These are phyloP conservation scores for Tringa solitaria DNA, from an alignment of 2,113 vertebrate genomes.

Conservation along the genomic window DNA sequence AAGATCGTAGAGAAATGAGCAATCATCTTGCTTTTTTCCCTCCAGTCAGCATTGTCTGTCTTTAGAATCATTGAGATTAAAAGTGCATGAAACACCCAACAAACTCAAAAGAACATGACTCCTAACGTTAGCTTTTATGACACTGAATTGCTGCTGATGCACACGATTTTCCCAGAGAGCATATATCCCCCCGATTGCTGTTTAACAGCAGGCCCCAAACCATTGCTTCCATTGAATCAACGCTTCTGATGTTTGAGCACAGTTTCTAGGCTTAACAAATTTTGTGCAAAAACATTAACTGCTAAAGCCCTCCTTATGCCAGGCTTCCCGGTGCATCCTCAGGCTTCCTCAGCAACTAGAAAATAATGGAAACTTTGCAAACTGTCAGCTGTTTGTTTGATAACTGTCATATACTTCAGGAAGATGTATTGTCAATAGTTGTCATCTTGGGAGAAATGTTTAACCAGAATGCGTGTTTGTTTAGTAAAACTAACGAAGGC, in stretches of 20 bases:
- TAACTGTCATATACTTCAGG: neutral
- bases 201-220: neutral
- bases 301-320: neutral
- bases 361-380: neutral
- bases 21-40: too few relatives aligned
- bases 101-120: neutral
- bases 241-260: neutral
- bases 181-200: accelerated
- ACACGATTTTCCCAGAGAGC: neutral
- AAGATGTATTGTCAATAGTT: constrained; percentile 18
- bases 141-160: neutral
- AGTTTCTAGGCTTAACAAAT: neutral
- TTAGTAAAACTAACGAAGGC: neutral
- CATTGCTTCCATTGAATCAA: neutral
- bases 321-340: neutral
- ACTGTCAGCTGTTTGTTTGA: neutral
- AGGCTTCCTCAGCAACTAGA: neutral
- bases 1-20: neutral
- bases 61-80: neutral
- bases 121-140: neutral
- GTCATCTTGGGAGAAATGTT: neutral
- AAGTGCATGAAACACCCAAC: neutral
- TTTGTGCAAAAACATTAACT: neutral
- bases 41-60: neutral
- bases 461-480: neutral